Evolutionary conservation across 2,797 vertebrate species (phyloP).

Genomic region (Selene dorsalis): DNA sequence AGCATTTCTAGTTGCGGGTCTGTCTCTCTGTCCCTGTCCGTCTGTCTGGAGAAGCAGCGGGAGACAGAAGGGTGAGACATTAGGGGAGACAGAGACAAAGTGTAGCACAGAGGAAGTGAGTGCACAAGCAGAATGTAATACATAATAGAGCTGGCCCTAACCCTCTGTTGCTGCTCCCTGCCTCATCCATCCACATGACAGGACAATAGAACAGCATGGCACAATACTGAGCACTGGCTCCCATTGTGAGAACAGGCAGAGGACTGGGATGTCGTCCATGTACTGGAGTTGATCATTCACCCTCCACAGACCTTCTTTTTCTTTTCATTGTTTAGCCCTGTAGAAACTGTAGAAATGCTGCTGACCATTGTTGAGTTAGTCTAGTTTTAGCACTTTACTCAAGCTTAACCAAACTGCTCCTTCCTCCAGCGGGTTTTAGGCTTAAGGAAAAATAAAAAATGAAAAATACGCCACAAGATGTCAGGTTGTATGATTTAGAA

Average conservation of each 20-base stretch:
- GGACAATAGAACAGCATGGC: conserved; percentile 68
- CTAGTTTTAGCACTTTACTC: not conserved
- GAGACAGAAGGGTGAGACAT: conserved; percentile 4
- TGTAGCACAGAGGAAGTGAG: conserved; percentile 28
- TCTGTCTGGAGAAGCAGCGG: not conserved
- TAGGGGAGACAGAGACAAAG: conserved; percentile 36
- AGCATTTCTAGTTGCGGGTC: conserved; percentile 38
- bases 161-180: conserved; percentile 45
- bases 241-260: conserved; percentile 66
- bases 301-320: conserved; percentile 17
- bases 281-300: conserved; percentile 44
- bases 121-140: conserved; percentile 57
- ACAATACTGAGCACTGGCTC: conserved; percentile 50
- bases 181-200: conserved; percentile 71
- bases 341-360: not conserved
- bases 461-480: not conserved
- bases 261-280: conserved; percentile 32
- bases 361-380: not conserved
- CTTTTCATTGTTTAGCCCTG: conserved; percentile 6
- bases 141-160: conserved; percentile 55
- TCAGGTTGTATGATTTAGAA: not conserved
- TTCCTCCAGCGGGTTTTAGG: not conserved
- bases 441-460: not conserved
- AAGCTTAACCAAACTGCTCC: not conserved
- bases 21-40: conserved; percentile 12